Evolutionary conservation across 2,797 vertebrate genomes (phyloP).

Genomic region (Labroides dimidiatus): DNA sequence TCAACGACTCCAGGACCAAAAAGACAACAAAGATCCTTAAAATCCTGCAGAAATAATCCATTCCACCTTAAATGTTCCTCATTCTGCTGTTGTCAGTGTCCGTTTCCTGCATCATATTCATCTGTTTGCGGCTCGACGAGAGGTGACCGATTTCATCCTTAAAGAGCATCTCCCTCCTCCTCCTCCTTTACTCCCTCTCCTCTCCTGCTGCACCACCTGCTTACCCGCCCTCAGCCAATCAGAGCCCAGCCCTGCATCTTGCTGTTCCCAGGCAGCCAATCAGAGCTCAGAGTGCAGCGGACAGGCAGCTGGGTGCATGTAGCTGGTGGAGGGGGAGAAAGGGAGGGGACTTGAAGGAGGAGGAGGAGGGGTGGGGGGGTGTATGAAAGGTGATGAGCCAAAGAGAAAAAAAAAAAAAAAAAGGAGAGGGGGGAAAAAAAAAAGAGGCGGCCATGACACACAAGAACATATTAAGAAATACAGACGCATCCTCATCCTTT

Average conservation of each 20-base stretch:
- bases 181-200: conserved; percentile 19
- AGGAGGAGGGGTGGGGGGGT: neutral
- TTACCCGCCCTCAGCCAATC: conserved; percentile 59
- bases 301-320: conserved; percentile 65
- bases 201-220: conserved; percentile 58
- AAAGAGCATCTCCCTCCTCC: conserved; percentile 70
- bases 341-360: conserved; percentile 37
- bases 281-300: conserved; percentile 28
- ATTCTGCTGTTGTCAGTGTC: conserved; percentile 20
- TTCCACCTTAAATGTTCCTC: conserved; percentile 1
- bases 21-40: conserved; percentile 29
- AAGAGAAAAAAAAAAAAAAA: conserved; percentile 18
- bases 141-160: conserved; percentile 67
- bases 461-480: neutral
- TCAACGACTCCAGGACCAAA: conserved; percentile 27
- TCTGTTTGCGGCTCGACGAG: conserved; percentile 55
- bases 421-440: too few relatives aligned
- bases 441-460: conserved; percentile 48
- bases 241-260: conserved; percentile 39
- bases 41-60: conserved; percentile 47
- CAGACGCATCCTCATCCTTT: conserved; percentile 14
- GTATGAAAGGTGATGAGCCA: conserved; percentile 67
- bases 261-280: conserved; percentile 80
- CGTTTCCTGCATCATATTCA: conserved; percentile 34
- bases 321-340: conserved; percentile 57